Percentiles rank a stretch among this genome's conserved stretches.
Evolutionary conservation across 2,797 vertebrate genomes (phyloP).

Genomic region (Poliocrania exsul): DNA sequence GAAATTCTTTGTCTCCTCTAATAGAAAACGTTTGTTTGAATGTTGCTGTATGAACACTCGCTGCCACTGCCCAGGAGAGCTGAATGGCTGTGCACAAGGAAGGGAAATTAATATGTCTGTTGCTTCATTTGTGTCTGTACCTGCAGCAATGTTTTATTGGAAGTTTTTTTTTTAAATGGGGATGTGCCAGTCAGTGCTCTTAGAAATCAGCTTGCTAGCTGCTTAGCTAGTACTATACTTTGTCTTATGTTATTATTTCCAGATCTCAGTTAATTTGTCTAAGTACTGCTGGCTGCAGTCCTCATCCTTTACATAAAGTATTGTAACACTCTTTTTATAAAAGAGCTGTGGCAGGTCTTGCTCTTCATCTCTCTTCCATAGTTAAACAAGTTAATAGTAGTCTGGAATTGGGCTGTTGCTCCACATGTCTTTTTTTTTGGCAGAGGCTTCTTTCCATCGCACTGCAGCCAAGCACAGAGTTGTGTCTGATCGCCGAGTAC

Average conservation of each 20-base stretch:
- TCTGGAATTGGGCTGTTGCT: background rate
- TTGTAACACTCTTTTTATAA: background rate
- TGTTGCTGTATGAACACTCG: accelerated
- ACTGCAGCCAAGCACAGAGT: background rate
- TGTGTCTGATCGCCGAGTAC: background rate
- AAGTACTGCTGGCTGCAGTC: background rate
- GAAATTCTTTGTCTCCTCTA: slow-evolving; percentile 11
- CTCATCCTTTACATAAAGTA: background rate
- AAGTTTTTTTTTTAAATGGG: background rate
- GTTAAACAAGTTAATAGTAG: background rate
- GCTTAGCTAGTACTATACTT: background rate
- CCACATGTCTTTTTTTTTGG: background rate
- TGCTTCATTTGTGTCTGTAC: background rate
- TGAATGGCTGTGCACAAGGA: background rate
- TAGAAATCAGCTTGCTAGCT: background rate
- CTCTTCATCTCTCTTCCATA: background rate
- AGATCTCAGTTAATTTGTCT: background rate
- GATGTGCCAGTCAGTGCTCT: background rate
- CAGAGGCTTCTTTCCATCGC: slow-evolving; percentile 16
- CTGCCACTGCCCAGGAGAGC: background rate
- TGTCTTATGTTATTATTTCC: background rate
- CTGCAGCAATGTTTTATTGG: background rate
- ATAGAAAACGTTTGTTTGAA: background rate
- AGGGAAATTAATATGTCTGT: background rate
- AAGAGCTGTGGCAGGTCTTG: background rate